Conservation (phyloP, 2,797 vertebrate genomes). For the Holocentrus rufus region DNA sequence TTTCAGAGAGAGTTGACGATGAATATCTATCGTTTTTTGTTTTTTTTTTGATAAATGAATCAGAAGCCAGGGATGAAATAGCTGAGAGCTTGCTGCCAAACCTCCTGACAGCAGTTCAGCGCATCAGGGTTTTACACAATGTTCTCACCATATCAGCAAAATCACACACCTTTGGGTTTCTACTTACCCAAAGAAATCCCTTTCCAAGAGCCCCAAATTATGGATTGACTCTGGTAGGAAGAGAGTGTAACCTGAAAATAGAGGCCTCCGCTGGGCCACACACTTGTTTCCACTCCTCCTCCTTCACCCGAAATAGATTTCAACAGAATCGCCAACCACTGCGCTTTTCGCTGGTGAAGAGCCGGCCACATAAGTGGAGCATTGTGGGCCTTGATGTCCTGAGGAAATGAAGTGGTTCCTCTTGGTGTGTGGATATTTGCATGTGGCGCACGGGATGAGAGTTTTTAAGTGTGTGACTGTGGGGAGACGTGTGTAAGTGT, state of each 20-base stretch:
- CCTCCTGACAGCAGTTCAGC: slow-evolving; percentile 23
- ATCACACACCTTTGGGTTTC: slow-evolving; percentile 62
- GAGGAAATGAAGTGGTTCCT: slow-evolving; percentile 68
- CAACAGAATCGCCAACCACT: slow-evolving; percentile 52
- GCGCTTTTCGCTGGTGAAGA: slow-evolving; percentile 44
- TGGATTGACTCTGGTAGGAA: slow-evolving; percentile 49
- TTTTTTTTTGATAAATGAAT: slow-evolving; percentile 16
- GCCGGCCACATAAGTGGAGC: slow-evolving; percentile 61
- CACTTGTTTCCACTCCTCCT: slow-evolving; percentile 64
- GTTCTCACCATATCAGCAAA: slow-evolving; percentile 52
- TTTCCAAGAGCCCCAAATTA: slow-evolving; percentile 61
- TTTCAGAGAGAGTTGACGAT: background rate
- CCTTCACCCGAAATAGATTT: slow-evolving; percentile 63
- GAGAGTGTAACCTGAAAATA: slow-evolving; percentile 67
- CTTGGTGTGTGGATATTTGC: slow-evolving; percentile 64
- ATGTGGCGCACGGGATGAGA: slow-evolving; percentile 48
- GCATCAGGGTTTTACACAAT: slow-evolving; percentile 49
- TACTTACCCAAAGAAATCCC: slow-evolving; percentile 58
- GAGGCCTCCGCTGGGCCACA: slow-evolving; percentile 57
- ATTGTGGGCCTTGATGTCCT: slow-evolving; percentile 61
- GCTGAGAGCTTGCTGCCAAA: slow-evolving; percentile 28
- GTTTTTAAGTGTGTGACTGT: slow-evolving; percentile 35
- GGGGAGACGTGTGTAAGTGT: background rate
- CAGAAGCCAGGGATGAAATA: background rate
- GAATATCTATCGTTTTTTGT: background rate